A percentile compares a stretch with the other conserved stretches of the same genome.
phyloP scores from a whole-genome alignment of 2,888 invertebrate genomes.

The Ischnura elegans region DNA sequence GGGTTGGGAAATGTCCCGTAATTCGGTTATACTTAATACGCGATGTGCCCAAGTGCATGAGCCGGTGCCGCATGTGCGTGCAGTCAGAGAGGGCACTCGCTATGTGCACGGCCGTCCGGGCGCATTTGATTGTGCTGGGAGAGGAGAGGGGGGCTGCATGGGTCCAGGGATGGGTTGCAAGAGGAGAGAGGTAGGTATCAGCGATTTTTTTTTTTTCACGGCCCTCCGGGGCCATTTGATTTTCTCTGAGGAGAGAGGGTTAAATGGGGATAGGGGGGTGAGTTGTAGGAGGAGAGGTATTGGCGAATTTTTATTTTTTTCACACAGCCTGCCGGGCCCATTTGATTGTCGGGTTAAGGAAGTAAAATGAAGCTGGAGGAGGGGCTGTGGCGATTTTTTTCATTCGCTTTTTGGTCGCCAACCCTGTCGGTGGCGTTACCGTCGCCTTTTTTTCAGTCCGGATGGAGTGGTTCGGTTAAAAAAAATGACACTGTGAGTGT shows the following conservation, averaged over 20 bases:
- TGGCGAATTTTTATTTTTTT: no score
- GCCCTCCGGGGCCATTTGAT: no score
- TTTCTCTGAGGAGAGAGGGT: no score
- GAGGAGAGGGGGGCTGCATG: neutral
- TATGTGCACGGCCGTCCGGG: neutral
- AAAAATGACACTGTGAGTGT: neutral
- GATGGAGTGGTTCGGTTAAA: neutral
- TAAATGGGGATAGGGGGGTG: no score
- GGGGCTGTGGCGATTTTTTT: no score
- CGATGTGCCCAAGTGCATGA: conserved; percentile 44
- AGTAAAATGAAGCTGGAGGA: no score
- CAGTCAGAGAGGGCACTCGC: neutral
- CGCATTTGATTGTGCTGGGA: neutral
- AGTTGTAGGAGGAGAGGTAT: no score
- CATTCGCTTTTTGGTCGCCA: neutral
- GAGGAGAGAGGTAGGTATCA: neutral
- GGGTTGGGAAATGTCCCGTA: conserved; percentile 24
- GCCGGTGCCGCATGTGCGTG: neutral
- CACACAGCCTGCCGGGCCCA: no score
- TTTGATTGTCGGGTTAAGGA: no score
- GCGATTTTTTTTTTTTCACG: no score
- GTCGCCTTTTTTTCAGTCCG: neutral
- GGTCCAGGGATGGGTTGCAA: no score
- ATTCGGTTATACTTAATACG: conserved; percentile 67
- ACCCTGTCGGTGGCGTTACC: neutral